phyloP scores from a whole-genome alignment of 2,888 invertebrate genomes.

The Calameuta filiformis region DNA sequence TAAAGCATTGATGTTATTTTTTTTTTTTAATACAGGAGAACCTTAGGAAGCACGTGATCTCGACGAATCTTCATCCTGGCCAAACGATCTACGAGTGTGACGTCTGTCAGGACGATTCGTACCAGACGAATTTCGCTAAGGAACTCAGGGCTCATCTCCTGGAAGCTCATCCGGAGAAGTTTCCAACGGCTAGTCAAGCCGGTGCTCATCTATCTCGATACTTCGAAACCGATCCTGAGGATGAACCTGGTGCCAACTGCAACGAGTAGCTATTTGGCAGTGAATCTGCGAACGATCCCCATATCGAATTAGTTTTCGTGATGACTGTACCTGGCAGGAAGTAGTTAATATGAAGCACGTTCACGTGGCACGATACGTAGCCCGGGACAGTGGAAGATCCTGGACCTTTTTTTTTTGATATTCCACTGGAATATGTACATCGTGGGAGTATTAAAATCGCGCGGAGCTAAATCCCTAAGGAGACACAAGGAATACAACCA shows the following conservation, averaged over 20 bases:
- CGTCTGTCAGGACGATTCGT: slow-evolving; percentile 68
- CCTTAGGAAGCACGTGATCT: slow-evolving; percentile 86
- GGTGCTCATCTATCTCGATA: slow-evolving; percentile 68
- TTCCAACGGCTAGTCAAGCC: slow-evolving; percentile 68
- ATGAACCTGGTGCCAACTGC: background rate
- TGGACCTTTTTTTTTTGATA: background rate
- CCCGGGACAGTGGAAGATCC: background rate
- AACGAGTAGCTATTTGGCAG: background rate
- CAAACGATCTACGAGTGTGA: slow-evolving; percentile 83
- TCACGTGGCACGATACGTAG: slow-evolving; percentile 41
- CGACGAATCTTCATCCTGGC: slow-evolving; percentile 82
- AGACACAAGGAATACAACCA: no score
- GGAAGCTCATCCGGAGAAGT: slow-evolving; percentile 69
- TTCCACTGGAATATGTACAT: background rate
- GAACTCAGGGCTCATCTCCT: slow-evolving; percentile 77
- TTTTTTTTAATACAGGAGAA: slow-evolving; percentile 75
- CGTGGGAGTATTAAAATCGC: background rate
- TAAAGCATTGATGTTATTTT: background rate
- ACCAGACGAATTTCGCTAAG: slow-evolving; percentile 74
- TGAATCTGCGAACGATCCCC: background rate
- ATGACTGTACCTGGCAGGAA: slow-evolving; percentile 30
- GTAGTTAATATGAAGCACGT: slow-evolving; percentile 50
- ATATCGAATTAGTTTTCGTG: background rate
- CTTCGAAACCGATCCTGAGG: slow-evolving; percentile 51
- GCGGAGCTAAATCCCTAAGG: no score